A percentile compares a stretch with the other conserved stretches of the same genome.
phyloP scores from a whole-genome alignment of 2,797 vertebrate species.

The Cyprinella venusta region DNA sequence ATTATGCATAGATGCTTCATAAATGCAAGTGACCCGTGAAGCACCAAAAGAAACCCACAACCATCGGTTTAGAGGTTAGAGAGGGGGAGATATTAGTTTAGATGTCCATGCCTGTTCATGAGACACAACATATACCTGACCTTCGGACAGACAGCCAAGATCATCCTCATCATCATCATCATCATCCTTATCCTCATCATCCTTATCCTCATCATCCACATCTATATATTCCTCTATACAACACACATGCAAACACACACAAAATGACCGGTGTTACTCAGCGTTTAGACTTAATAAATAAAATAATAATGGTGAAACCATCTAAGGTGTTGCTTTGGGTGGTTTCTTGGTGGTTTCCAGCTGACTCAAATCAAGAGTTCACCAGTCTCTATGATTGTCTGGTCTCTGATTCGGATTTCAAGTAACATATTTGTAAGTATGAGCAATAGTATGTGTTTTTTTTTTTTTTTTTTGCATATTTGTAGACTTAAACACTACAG shows the following conservation, averaged over 20 bases:
- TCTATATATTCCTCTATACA: constrained; percentile 37
- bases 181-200: background rate
- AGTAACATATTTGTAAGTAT: background rate
- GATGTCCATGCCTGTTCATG: background rate
- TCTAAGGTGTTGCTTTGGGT: background rate
- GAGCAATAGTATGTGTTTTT: background rate
- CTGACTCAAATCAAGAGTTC: background rate
- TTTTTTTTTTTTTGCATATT: no score
- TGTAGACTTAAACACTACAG: background rate
- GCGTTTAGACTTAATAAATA: background rate
- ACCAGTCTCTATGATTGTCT: background rate
- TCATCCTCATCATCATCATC: constrained; percentile 8
- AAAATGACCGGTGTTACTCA: background rate
- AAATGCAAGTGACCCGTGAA: background rate
- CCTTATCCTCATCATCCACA: constrained; percentile 22
- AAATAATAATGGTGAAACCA: background rate
- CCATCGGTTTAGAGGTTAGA: constrained; percentile 14
- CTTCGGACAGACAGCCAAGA: constrained; percentile 17
- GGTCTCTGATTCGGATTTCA: background rate
- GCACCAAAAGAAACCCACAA: constrained; percentile 1
- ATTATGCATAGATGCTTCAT: background rate
- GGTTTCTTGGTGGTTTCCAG: background rate
- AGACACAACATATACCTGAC: constrained; percentile 14
- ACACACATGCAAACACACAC: constrained; percentile 15
- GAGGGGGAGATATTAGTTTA: constrained; percentile 7